Conservation (phyloP, 2,797 vertebrate genomes). For the Macropus fuliginosus region DNA sequence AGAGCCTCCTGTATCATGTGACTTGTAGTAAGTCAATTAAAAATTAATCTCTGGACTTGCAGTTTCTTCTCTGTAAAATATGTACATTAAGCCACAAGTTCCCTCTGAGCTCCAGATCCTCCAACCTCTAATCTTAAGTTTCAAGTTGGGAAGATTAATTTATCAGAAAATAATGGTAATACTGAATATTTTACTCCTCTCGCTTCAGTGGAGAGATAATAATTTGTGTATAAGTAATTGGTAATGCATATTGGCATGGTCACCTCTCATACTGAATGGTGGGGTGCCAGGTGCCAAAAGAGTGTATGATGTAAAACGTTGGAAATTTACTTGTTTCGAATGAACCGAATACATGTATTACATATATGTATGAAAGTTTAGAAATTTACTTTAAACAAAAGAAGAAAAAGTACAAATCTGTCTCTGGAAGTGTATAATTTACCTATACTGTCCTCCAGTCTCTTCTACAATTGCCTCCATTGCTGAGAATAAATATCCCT, state of each 20-base stretch:
- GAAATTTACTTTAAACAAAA: constrained; percentile 26
- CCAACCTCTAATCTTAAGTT: background rate
- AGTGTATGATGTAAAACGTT: background rate
- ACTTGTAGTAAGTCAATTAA: background rate
- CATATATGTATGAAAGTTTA: background rate
- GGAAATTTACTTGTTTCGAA: background rate
- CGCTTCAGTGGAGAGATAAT: background rate
- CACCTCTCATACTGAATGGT: background rate
- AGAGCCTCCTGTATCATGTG: background rate
- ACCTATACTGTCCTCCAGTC: background rate
- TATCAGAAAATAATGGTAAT: background rate
- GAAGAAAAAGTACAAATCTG: constrained; percentile 3
- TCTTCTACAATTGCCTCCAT: constrained; percentile 24
- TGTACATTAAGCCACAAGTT: background rate
- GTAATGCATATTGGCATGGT: background rate
- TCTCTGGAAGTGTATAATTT: constrained; percentile 12
- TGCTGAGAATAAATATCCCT: constrained; percentile 39
- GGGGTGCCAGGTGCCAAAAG: background rate
- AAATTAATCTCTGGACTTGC: background rate
- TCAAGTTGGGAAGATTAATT: background rate
- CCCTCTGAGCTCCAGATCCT: background rate
- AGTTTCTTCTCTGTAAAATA: background rate
- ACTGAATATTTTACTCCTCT: background rate
- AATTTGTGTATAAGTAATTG: background rate
- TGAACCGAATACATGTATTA: background rate